Conservation (phyloP, 2,113 vertebrate species). For the Nothocercus julius region DNA sequence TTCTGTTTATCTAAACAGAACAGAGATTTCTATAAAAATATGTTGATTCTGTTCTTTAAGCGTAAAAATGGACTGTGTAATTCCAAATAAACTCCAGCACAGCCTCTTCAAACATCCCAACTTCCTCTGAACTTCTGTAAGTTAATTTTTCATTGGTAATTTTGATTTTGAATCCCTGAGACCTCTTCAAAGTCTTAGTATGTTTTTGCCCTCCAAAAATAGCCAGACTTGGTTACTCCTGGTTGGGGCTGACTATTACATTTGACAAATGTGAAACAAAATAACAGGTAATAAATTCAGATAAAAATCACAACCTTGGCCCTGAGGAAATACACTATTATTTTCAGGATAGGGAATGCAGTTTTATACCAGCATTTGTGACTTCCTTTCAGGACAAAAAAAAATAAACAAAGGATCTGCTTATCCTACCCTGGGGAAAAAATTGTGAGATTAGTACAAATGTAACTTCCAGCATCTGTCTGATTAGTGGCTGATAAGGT, state of each 20-base stretch:
- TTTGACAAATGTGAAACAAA: background rate
- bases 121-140: background rate
- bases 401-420: background rate
- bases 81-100: background rate
- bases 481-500: background rate
- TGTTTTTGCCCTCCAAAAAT: background rate
- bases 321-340: background rate
- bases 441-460: background rate
- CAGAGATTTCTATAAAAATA: too few relatives aligned
- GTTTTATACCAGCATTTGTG: background rate
- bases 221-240: background rate
- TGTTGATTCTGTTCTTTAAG: background rate
- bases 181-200: background rate
- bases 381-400: background rate
- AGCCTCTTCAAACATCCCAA: background rate
- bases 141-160: background rate
- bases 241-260: background rate
- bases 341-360: background rate
- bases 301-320: background rate
- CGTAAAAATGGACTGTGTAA: background rate
- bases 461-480: background rate
- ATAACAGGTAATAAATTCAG: background rate
- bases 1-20: background rate
- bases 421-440: background rate
- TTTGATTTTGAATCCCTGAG: background rate